Evolutionary conservation across 2,888 invertebrate genomes (phyloP), one percentile per base, ranked within the genome.

Genomic region (Ctenicera cuprea): DNA sequence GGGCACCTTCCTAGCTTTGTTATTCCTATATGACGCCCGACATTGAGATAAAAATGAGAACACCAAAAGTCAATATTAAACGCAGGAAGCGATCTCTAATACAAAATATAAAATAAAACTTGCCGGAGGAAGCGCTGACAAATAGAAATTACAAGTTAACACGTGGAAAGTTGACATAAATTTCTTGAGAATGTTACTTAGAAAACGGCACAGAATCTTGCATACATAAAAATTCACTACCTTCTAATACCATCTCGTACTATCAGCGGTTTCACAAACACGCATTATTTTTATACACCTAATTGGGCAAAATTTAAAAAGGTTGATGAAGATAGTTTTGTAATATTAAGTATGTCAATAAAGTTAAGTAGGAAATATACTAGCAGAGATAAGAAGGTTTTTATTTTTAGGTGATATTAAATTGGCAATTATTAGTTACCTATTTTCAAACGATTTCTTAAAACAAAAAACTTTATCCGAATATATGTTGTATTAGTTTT

Each of bases 151-250:
- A 63, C 52, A 66, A 38, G 62, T 66, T 38, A 64, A 74, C 67
- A 71, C 67, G 50, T 63, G 70, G 74, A 74, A 74, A 74, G 74
- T 74, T 71, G 74, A 71, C 74, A 71, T 68, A 67, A 74, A 74
- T 74, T 63, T 73, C 71, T 65, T 61, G 66, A 61, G 71, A 71
- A 71, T 59, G 64, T 59, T 45, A 48, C 12, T 54, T 71, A 61
- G 65, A 65, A 66, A 71, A 66, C 71, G 65, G 57, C 70, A 65
- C 57, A 71, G 71, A 66, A 65, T 64, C 50, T 70, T 63, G 63
- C 50, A 38, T 71, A 71, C 16, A 65, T 65, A 71, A 63, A 70
- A 71, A 63, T 63, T 64, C 63, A 64, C 64, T 65, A 45, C 62
- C 71, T 71, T 71, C 57, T 52, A 62, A 69, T 69, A 22, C 37